These are phyloP conservation scores for Babylonia areolata DNA, from an alignment of 1,140 invertebrate species.

Conservation along the genomic window DNA sequence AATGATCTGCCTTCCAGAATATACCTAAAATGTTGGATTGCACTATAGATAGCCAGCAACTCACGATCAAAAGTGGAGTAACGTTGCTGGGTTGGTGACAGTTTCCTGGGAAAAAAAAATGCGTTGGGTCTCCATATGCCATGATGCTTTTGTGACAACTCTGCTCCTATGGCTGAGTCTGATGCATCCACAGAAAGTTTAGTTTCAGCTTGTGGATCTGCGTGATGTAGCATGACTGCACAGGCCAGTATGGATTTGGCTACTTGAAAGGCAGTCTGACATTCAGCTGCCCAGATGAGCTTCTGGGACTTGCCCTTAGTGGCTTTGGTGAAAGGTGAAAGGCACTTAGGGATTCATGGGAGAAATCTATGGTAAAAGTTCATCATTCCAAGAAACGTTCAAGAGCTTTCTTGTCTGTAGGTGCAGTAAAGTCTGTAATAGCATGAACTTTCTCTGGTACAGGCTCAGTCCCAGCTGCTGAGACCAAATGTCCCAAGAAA, in stretches of 20 bases:
- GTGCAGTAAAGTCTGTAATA: background rate
- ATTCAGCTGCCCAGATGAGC: background rate
- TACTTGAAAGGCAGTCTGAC: background rate
- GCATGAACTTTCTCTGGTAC: no score
- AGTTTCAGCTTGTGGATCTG: background rate
- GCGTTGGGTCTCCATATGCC: no score
- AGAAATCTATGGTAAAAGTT: slow-evolving; percentile 33
- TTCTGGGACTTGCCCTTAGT: slow-evolving; percentile 21
- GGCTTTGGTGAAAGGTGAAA: background rate
- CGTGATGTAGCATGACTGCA: no score
- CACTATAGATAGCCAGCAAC: no score
- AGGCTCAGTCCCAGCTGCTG: no score
- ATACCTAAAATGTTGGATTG: background rate
- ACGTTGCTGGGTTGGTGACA: background rate
- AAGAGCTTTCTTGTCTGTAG: background rate
- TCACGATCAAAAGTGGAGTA: no score
- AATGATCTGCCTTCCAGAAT: background rate
- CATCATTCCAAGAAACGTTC: slow-evolving; percentile 24
- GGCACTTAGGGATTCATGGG: background rate
- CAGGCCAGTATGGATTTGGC: background rate
- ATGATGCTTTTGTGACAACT: no score
- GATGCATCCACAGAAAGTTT: background rate
- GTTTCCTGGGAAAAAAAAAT: no score
- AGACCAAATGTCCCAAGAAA: background rate
- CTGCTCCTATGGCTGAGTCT: no score